These are phyloP conservation scores for Xerus inauris DNA, from an alignment of 2,113 vertebrate genomes.

Conservation along the genomic window DNA sequence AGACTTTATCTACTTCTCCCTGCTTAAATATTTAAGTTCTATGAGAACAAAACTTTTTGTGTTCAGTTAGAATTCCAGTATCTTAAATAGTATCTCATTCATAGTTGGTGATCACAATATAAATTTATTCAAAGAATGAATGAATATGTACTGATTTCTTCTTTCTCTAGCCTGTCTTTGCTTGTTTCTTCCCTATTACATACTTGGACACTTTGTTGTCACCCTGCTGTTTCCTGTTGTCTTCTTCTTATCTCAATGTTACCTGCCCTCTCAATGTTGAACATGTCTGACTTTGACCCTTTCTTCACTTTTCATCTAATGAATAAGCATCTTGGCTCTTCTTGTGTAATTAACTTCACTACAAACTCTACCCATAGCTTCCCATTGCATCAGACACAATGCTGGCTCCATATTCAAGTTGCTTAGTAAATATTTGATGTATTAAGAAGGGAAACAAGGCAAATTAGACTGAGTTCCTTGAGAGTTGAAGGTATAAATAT, in stretches of 20 bases:
- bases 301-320: neutral
- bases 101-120: neutral
- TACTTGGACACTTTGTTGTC: neutral
- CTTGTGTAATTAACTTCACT: neutral
- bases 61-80: neutral
- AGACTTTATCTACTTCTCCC: neutral
- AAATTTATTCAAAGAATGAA: neutral
- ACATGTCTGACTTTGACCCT: neutral
- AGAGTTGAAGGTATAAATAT: slow-evolving; percentile 72
- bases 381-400: neutral
- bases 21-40: neutral
- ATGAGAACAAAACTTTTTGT: neutral
- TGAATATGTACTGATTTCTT: neutral
- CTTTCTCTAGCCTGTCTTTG: neutral
- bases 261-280: neutral
- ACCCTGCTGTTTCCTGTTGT: neutral
- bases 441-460: slow-evolving; percentile 68
- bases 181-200: neutral
- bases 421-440: slow-evolving; percentile 77
- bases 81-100: neutral
- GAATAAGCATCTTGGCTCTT: neutral
- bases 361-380: neutral
- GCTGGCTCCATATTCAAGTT: slow-evolving; percentile 11
- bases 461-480: slow-evolving; percentile 73
- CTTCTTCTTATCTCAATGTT: neutral